A percentile compares a stretch with the other conserved stretches of the same genome.
Conservation (phyloP, 2,888 invertebrate species). For the Heliconius hortense region DNA sequence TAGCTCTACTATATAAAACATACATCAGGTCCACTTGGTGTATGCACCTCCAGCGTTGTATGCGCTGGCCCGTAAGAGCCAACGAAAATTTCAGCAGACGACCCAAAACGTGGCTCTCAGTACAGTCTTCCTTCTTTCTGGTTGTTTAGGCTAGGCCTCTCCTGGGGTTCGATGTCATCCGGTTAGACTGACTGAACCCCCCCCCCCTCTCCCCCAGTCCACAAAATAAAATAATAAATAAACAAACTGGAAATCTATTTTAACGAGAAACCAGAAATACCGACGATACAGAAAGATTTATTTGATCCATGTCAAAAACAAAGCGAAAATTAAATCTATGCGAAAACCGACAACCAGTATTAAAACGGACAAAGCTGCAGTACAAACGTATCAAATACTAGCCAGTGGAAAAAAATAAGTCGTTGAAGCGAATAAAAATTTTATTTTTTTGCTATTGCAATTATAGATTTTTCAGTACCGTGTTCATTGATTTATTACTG, state of each 20-base stretch:
- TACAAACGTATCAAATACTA: conserved; percentile 34
- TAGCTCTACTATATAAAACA: too few species aligned
- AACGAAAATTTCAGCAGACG: too few species aligned
- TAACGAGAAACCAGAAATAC: conserved; percentile 10
- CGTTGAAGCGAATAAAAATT: conserved; percentile 20
- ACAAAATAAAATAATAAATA: neutral
- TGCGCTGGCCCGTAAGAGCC: too few species aligned
- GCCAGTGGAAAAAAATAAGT: conserved; percentile 23
- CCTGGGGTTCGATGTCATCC: too few species aligned
- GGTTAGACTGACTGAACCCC: too few species aligned
- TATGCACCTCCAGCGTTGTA: too few species aligned
- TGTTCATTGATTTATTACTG: conserved; percentile 11
- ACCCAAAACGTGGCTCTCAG: too few species aligned
- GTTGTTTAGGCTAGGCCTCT: too few species aligned
- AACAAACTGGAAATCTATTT: conserved; percentile 10
- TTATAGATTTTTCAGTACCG: conserved; percentile 27
- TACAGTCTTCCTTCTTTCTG: too few species aligned
- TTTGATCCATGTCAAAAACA: conserved; percentile 23
- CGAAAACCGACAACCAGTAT: conserved; percentile 28
- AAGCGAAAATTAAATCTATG: conserved; percentile 23
- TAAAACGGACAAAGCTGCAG: conserved; percentile 31
- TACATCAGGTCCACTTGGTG: too few species aligned
- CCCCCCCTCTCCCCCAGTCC: too few species aligned
- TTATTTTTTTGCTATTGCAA: conserved; percentile 27
- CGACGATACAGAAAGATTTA: conserved; percentile 18